Conservation (phyloP, 2,113 vertebrate species). For the Proteles cristata region DNA sequence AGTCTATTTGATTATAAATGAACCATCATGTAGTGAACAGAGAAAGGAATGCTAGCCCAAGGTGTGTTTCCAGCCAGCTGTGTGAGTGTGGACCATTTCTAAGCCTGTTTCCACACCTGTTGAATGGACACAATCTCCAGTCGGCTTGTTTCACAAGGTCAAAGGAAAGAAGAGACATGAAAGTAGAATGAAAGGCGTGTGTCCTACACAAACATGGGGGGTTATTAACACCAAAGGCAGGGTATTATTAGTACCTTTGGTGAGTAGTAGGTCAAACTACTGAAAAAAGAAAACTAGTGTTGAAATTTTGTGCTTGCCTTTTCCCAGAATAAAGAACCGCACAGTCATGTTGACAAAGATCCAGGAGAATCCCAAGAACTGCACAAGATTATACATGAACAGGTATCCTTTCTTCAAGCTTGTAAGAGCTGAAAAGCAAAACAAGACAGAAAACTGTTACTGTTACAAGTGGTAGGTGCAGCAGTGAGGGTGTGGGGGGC, state of each 20-base stretch:
- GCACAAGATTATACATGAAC: constrained; percentile 96
- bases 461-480: neutral
- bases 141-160: neutral
- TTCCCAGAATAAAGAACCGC: constrained; percentile 93
- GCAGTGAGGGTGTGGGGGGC: neutral
- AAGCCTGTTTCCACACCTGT: neutral
- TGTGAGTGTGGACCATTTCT: neutral
- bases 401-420: constrained; percentile 93
- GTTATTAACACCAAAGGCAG: neutral
- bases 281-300: neutral
- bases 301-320: constrained; percentile 88
- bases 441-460: neutral
- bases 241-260: neutral
- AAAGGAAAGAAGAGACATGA: neutral
- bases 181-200: neutral
- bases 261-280: neutral
- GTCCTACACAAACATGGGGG: neutral
- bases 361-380: constrained; percentile 98
- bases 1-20: neutral
- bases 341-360: constrained; percentile 98
- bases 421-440: constrained; percentile 84
- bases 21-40: neutral
- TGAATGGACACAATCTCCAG: neutral
- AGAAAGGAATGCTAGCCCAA: neutral
- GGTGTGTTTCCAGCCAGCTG: neutral